A percentile compares a stretch with the other conserved stretches of the same genome.
Evolutionary conservation across 2,797 vertebrate species (phyloP).

Genomic region (Danio choprae): DNA sequence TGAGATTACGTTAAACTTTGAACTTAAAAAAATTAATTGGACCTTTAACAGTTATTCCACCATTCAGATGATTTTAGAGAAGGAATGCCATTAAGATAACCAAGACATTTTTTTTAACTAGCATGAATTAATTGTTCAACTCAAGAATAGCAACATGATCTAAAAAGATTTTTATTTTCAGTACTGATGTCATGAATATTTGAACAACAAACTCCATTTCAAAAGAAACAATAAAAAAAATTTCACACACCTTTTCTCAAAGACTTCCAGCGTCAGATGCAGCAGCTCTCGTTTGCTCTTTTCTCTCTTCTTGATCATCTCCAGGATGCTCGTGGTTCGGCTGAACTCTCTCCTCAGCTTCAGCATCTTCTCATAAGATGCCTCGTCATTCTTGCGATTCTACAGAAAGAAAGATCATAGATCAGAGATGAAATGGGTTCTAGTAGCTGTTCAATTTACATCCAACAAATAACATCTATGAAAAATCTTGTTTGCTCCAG

Average conservation of each 20-base stretch:
- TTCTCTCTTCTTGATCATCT: constrained; percentile 95
- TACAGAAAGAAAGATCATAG: constrained; percentile 55
- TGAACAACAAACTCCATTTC: not conserved
- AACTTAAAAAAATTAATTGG: too few relatives aligned
- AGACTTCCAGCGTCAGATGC: constrained; percentile 91
- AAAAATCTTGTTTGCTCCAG: too few relatives aligned
- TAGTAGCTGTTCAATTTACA: not conserved
- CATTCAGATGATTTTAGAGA: too few relatives aligned
- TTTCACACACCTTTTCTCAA: constrained; percentile 86
- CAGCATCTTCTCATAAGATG: constrained; percentile 94
- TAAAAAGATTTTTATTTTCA: too few relatives aligned
- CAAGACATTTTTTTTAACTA: too few relatives aligned
- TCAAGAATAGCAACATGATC: too few relatives aligned
- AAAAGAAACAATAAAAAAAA: not conserved
- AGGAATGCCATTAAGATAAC: too few relatives aligned
- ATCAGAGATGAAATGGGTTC: not conserved
- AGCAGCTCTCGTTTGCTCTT: constrained; percentile 91
- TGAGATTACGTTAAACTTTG: too few relatives aligned
- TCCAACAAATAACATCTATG: too few relatives aligned
- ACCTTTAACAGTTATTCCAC: too few relatives aligned
- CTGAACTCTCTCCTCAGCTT: constrained; percentile 92
- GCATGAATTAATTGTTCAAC: too few relatives aligned
- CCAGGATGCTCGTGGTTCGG: constrained; percentile 91
- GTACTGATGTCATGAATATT: too few relatives aligned
- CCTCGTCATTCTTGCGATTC: constrained; percentile 96